phyloP scores from a whole-genome alignment of 1,140 invertebrate genomes.

The Ceratina japonica region DNA sequence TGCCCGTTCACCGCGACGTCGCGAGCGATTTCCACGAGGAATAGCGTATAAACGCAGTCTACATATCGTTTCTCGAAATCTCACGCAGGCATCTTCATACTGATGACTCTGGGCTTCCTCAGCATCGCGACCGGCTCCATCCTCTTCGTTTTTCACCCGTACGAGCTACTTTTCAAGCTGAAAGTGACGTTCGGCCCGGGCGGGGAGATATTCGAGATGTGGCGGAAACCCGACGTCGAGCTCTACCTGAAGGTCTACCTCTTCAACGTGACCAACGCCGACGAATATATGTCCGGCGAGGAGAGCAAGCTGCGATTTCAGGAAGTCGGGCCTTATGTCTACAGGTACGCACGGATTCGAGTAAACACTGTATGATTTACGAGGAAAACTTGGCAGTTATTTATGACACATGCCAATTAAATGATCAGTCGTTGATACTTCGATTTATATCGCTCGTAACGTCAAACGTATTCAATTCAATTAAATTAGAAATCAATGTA shows the following conservation, averaged over 20 bases:
- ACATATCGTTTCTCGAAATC: background rate
- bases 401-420: background rate
- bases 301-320: slow-evolving; percentile 86
- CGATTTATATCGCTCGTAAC: too few species aligned
- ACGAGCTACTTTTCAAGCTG: slow-evolving; percentile 87
- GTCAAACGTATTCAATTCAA: too few species aligned
- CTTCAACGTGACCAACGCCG: slow-evolving; percentile 93
- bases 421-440: too few species aligned
- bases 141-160: slow-evolving; percentile 83
- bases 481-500: too few species aligned
- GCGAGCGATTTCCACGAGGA: too few species aligned
- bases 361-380: background rate
- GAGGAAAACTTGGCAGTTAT: background rate
- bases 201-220: slow-evolving; percentile 91
- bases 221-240: slow-evolving; percentile 90
- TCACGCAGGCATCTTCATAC: slow-evolving; percentile 83
- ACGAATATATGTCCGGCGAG: slow-evolving; percentile 86
- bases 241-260: slow-evolving; percentile 91
- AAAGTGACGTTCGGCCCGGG: slow-evolving; percentile 86
- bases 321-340: slow-evolving; percentile 94
- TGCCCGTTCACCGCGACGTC: background rate
- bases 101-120: slow-evolving; percentile 84
- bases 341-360: slow-evolving; percentile 84
- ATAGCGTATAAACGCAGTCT: too few species aligned
- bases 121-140: slow-evolving; percentile 82